Percentiles rank a stretch among this genome's conserved stretches.
Conservation (phyloP, 2,797 vertebrate genomes). For the Karalla daura region DNA sequence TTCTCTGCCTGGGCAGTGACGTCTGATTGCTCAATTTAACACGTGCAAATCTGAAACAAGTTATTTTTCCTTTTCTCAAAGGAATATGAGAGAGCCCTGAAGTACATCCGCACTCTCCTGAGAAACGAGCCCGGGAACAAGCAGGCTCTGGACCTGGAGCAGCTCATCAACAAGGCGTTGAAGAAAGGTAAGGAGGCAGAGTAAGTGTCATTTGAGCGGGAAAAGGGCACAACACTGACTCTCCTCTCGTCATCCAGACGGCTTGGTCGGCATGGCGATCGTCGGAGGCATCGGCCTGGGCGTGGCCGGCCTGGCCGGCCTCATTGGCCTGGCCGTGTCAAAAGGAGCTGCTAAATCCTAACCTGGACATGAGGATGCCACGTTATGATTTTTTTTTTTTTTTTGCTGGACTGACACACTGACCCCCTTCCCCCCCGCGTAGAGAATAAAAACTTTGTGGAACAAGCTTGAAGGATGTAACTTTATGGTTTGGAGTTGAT, state of each 20-base stretch:
- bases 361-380: slow-evolving; percentile 44
- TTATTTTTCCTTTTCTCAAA: slow-evolving; percentile 43
- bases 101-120: slow-evolving; percentile 88
- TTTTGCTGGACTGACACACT: slow-evolving; percentile 60
- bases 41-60: neutral
- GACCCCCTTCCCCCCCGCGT: slow-evolving; percentile 10
- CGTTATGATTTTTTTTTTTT: no score
- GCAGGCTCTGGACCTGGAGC: slow-evolving; percentile 90
- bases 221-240: neutral
- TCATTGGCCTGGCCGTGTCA: slow-evolving; percentile 91
- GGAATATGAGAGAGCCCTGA: slow-evolving; percentile 92
- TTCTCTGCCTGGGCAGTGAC: neutral
- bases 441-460: slow-evolving; percentile 25
- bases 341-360: slow-evolving; percentile 90
- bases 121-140: slow-evolving; percentile 91
- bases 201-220: no score
- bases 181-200: slow-evolving; percentile 90
- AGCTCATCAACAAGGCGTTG: slow-evolving; percentile 90
- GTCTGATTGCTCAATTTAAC: neutral
- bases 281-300: slow-evolving; percentile 91
- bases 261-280: slow-evolving; percentile 94
- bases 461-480: slow-evolving; percentile 16
- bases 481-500: slow-evolving; percentile 26
- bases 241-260: slow-evolving; percentile 80
- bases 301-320: slow-evolving; percentile 89